Percentiles rank a stretch among this genome's conserved stretches.
Evolutionary conservation across 2,797 vertebrate species (phyloP).

Genomic region (Sylvia borin): DNA sequence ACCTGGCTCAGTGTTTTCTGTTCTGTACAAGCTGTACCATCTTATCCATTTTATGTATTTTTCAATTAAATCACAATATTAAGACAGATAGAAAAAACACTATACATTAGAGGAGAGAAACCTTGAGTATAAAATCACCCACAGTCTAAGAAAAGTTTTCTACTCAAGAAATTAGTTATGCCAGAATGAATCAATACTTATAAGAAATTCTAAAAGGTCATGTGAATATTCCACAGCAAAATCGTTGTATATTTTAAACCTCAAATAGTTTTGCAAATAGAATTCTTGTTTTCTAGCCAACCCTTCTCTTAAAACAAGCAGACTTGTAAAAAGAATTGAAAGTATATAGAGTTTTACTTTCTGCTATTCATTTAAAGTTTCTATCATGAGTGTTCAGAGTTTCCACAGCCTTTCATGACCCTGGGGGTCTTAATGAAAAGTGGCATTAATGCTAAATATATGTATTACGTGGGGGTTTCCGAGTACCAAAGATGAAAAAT

Average conservation of each 20-base stretch:
- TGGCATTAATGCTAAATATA: background rate
- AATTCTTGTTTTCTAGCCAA: constrained; percentile 36
- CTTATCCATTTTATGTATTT: background rate
- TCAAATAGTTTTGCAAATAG: constrained; percentile 33
- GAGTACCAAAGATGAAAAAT: background rate
- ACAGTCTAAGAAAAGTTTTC: background rate
- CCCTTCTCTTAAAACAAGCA: background rate
- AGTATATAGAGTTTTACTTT: background rate
- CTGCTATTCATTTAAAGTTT: background rate
- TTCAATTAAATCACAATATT: background rate
- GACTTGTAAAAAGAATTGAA: background rate
- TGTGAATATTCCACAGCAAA: background rate
- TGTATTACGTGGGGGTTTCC: background rate
- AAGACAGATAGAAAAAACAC: background rate
- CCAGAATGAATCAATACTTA: constrained; percentile 15
- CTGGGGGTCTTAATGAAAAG: background rate
- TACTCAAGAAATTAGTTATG: background rate
- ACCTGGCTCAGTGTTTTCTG: background rate
- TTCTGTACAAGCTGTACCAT: background rate
- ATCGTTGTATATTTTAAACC: constrained; percentile 14
- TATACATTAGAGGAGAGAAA: background rate
- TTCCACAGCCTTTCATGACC: background rate
- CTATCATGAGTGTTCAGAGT: background rate
- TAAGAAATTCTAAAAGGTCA: constrained; percentile 1
- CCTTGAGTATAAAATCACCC: background rate